These are phyloP conservation scores for Telmatochromis brichardi DNA, from an alignment of 2,113 vertebrate genomes.

Conservation along the genomic window DNA sequence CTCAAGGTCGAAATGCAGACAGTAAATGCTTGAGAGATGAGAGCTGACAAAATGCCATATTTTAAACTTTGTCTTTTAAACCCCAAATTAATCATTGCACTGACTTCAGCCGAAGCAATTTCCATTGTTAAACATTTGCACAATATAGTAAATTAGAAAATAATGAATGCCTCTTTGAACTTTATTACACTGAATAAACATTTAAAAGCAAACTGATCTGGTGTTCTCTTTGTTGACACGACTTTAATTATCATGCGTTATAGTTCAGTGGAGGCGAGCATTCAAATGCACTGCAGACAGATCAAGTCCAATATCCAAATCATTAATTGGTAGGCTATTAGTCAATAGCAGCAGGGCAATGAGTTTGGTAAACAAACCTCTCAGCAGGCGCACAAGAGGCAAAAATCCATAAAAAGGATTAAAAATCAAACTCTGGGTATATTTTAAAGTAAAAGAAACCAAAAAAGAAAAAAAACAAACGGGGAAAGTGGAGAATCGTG, in stretches of 20 bases:
- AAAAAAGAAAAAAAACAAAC: rapidly evolving
- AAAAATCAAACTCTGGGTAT: not conserved
- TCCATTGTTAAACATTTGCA: not conserved
- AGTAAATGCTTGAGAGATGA: not conserved
- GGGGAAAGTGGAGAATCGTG: not conserved
- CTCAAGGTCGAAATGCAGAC: not conserved
- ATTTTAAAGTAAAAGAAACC: not conserved
- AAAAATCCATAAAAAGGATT: not conserved
- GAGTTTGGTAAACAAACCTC: not conserved
- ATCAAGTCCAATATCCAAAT: not conserved
- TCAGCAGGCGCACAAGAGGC: not conserved
- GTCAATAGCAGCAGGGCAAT: not conserved
- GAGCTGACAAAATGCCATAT: not conserved
- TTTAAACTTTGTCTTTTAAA: not conserved
- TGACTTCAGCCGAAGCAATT: not conserved
- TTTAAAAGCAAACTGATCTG: not conserved
- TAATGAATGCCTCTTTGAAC: not conserved
- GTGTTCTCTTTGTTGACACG: not conserved
- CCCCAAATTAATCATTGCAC: not conserved
- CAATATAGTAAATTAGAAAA: not conserved
- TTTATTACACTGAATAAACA: not conserved
- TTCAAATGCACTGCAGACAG: not conserved
- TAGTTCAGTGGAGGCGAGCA: not conserved
- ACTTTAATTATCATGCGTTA: not conserved
- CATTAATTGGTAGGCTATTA: not conserved